Evolutionary conservation across 2,797 vertebrate species (phyloP).

Genomic region (Enteromius fasciolatus): DNA sequence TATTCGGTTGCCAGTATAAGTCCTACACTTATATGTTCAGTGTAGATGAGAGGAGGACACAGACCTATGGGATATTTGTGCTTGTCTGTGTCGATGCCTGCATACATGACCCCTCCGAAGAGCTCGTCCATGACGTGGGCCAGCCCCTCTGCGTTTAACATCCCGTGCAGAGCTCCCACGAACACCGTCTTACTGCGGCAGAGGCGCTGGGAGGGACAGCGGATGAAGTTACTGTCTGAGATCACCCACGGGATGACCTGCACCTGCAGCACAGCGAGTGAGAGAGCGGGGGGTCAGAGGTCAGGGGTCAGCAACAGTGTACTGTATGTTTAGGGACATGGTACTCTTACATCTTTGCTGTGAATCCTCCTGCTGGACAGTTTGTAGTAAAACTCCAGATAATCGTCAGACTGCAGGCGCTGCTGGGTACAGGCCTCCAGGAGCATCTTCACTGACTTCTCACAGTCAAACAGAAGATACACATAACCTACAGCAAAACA

Average conservation of each 20-base stretch:
- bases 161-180: conserved; percentile 94
- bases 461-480: conserved; percentile 95
- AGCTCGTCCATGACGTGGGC: conserved; percentile 95
- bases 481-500: conserved; percentile 84
- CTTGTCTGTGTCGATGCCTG: conserved; percentile 99
- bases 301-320: neutral
- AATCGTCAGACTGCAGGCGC: conserved; percentile 88
- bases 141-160: conserved; percentile 94
- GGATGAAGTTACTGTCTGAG: conserved; percentile 95
- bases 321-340: neutral
- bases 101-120: conserved; percentile 94
- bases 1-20: neutral
- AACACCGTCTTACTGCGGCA: conserved; percentile 97
- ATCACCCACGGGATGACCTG: conserved; percentile 99
- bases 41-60: neutral
- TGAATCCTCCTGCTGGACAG: conserved; percentile 98
- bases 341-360: conserved; percentile 91
- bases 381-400: conserved; percentile 95
- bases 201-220: conserved; percentile 90
- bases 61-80: conserved; percentile 98
- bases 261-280: conserved; percentile 76
- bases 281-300: neutral
- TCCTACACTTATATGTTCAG: neutral
- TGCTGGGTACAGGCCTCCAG: conserved; percentile 95
- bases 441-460: conserved; percentile 92